A percentile compares a stretch with the other conserved stretches of the same genome.
These are phyloP conservation scores for Haliclona indistincta DNA, from an alignment of 37 sponge, comb jelly and placozoan species.

Conservation along the genomic window DNA sequence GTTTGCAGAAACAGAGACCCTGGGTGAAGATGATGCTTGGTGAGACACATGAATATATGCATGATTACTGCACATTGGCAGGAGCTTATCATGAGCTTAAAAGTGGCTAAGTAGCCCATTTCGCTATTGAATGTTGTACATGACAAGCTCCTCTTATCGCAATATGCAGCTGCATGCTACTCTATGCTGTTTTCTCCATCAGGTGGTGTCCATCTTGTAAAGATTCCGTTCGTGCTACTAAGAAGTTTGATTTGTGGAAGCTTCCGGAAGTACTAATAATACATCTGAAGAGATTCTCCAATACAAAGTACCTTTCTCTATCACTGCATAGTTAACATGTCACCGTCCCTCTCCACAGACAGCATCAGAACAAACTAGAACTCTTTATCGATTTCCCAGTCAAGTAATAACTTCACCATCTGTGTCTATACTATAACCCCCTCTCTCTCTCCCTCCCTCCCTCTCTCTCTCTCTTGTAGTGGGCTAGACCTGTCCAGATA, in stretches of 20 bases:
- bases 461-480: conserved; percentile 1
- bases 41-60: conserved; percentile 3
- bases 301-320: conserved; percentile 40
- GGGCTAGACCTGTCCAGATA: conserved; percentile 51
- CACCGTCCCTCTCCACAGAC: conserved; percentile 26
- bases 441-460: not conserved
- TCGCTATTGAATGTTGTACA: no score
- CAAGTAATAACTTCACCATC: conserved; percentile 47
- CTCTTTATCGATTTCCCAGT: conserved; percentile 85
- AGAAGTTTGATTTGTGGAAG: conserved; percentile 93
- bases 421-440: not conserved
- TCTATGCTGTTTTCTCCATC: no score
- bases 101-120: no score
- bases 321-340: not conserved
- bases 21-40: conserved; percentile 84
- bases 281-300: conserved; percentile 93
- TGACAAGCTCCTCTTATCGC: no score
- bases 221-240: conserved; percentile 84
- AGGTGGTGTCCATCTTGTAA: conserved; percentile 96
- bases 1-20: conserved; percentile 63
- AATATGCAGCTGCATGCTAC: no score
- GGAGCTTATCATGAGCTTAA: no score
- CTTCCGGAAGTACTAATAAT: conserved; percentile 90
- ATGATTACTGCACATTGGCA: no score
- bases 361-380: conserved; percentile 96